phyloP scores from a whole-genome alignment of 2,113 vertebrate genomes.

The Falcunculus frontatus region DNA sequence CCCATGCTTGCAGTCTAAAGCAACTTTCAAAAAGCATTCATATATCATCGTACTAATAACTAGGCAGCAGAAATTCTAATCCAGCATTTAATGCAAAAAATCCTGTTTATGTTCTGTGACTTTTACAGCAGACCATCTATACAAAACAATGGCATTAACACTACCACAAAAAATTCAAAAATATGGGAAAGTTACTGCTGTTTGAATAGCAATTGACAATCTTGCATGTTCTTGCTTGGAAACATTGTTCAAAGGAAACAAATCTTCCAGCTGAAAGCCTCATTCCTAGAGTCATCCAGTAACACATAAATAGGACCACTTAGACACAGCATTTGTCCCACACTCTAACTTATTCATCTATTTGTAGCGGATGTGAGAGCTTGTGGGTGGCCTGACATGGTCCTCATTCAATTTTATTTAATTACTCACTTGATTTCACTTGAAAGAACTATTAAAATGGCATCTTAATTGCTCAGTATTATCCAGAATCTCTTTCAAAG shows the following conservation, averaged over 20 bases:
- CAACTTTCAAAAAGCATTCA: not conserved
- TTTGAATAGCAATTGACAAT: not conserved
- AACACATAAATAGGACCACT: constrained; percentile 43
- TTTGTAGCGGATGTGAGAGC: constrained; percentile 22
- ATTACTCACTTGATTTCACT: constrained; percentile 70
- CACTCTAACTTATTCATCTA: constrained; percentile 23
- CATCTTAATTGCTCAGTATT: constrained; percentile 68
- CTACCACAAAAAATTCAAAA: not conserved
- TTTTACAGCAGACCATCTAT: not conserved
- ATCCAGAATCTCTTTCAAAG: constrained; percentile 64
- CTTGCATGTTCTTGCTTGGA: not conserved
- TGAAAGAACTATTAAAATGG: constrained; percentile 72
- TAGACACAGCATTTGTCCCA: not conserved
- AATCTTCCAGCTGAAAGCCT: constrained; percentile 44
- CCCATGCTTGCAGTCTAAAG: not conserved
- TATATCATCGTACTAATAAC: not conserved
- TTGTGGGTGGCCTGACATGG: constrained; percentile 59
- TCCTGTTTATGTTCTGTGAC: not conserved
- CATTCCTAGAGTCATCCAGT: constrained; percentile 28
- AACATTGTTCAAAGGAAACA: constrained; percentile 27
- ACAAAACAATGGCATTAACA: not conserved
- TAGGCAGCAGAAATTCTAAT: not conserved
- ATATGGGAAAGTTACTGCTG: constrained; percentile 6
- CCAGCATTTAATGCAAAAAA: not conserved
- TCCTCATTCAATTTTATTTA: constrained; percentile 63